Evolutionary conservation across 2,888 invertebrate genomes (phyloP).

Genomic region (Ferdinandea cuprea): DNA sequence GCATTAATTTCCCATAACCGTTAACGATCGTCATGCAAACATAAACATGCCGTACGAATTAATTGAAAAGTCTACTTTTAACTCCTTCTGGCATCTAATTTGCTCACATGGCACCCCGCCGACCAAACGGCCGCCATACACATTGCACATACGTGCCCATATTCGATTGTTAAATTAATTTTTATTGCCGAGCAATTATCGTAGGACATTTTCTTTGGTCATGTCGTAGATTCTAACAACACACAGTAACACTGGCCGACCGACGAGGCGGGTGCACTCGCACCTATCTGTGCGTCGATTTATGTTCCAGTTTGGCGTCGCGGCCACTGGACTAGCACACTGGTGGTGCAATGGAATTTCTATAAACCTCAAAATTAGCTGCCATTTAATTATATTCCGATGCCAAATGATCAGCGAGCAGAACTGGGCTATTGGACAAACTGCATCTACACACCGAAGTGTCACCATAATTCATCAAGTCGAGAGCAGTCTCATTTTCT

Average conservation of each 20-base stretch:
- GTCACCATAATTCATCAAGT: constrained; percentile 57
- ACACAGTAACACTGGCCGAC: not conserved
- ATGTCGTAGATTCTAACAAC: constrained; percentile 41
- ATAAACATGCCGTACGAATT: constrained; percentile 71
- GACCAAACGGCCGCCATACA: too few relatives aligned
- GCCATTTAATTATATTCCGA: constrained; percentile 70
- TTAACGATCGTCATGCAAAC: constrained; percentile 64
- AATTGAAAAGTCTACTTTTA: constrained; percentile 72
- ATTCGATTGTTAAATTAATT: constrained; percentile 74
- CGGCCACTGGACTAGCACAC: constrained; percentile 2
- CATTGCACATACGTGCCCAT: constrained; percentile 44
- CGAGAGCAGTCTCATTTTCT: constrained; percentile 5
- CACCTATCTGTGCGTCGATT: constrained; percentile 31
- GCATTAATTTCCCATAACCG: constrained; percentile 72
- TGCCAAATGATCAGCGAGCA: constrained; percentile 47
- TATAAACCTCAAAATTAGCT: constrained; percentile 66
- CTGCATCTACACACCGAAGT: constrained; percentile 38
- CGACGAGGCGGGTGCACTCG: not conserved
- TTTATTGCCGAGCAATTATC: constrained; percentile 71
- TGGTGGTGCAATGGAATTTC: constrained; percentile 61
- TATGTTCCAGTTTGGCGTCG: constrained; percentile 47
- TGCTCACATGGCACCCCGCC: constrained; percentile 46
- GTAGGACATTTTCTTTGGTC: constrained; percentile 65
- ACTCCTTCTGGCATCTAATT: constrained; percentile 73
- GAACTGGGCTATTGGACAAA: constrained; percentile 56